Base-by-base conservation (phyloP, 92 coral and sea anemone genomes). In the Actinernus sp. region DNA sequence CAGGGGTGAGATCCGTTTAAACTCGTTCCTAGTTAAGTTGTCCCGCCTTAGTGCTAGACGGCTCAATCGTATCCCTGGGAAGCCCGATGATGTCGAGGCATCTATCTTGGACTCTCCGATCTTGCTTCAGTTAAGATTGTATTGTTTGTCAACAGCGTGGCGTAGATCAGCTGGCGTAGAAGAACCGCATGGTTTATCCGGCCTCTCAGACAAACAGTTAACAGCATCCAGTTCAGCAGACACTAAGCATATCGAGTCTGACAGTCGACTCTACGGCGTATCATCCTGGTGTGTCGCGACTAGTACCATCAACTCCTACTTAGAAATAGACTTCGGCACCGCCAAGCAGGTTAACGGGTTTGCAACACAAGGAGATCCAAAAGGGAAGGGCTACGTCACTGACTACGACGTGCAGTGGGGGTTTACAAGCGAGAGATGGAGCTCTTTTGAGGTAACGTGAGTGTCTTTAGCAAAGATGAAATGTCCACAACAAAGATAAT, bases 341-440 rank as follows among this genome's bases (percentile, higher is more conserved):
- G 34, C 78, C 1, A 55, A 6, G 36, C 37, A 55, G 34, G 53
- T 70, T 6, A 55, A 26, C 48, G 78, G 66, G 20, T 25, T 70
- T 39, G 78, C 67, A 29, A 28, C 52, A 1, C 78, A 70, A 21
- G 78, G 78, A 2, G 48, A 57, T 31, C 47, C 66, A 39, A 54
- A 10, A 5, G 47, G 31, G 20, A 22, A 3, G 17, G 57, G 33
- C 10, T 70, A 49, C 43, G 54, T 70, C 1, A 59, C 28, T 17
- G 33, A 23, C 29, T 70, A 40, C 21, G 56, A 70, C 33, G 45
- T 70, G 0, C 66, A 56, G 24, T 57, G 57, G 43, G 33, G 55
- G 1, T 70, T 8, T 19, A 70, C 78, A 1, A 70, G 78, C n/a
- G 78, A 70, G 16, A n/a, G 26, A 14, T 70, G 78, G 78, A 36